phyloP scores from a whole-genome alignment of 2,797 vertebrate species.

The Mormyrus proboscirostris region DNA sequence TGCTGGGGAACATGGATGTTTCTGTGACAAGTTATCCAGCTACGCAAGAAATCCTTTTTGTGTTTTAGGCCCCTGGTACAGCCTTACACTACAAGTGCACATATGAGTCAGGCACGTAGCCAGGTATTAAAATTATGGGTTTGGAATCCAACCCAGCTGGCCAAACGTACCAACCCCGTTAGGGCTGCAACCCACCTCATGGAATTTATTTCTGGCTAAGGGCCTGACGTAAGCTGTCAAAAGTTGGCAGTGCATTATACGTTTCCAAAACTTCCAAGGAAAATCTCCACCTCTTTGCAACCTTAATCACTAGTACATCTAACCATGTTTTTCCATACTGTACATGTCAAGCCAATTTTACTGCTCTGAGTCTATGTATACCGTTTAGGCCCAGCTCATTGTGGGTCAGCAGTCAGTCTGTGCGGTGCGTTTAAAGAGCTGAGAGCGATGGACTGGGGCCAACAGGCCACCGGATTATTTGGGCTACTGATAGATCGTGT shows the following conservation, averaged over 20 bases:
- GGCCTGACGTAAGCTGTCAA: too few species aligned
- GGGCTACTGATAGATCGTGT: slow-evolving; percentile 2
- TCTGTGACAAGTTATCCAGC: not conserved
- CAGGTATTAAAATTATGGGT: not conserved
- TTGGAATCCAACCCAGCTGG: not conserved
- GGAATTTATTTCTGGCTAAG: not conserved
- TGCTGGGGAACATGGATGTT: not conserved
- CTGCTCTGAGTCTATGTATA: not conserved
- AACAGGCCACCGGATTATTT: not conserved
- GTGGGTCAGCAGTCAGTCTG: not conserved
- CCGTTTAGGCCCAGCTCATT: not conserved
- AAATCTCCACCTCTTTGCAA: not conserved
- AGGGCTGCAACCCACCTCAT: not conserved
- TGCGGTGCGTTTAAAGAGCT: not conserved
- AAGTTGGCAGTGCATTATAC: not conserved
- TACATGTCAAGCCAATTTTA: not conserved
- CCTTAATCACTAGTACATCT: not conserved
- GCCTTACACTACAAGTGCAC: not conserved
- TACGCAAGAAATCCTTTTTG: not conserved
- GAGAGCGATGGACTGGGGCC: not conserved
- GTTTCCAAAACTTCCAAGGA: not conserved
- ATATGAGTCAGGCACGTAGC: not conserved
- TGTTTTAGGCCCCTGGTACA: not conserved
- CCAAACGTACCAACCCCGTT: not conserved
- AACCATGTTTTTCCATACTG: not conserved